Evolutionary conservation across 2,888 invertebrate genomes (phyloP), one percentile per base, ranked within the genome.

Genomic region (Melieria crassipennis): DNA sequence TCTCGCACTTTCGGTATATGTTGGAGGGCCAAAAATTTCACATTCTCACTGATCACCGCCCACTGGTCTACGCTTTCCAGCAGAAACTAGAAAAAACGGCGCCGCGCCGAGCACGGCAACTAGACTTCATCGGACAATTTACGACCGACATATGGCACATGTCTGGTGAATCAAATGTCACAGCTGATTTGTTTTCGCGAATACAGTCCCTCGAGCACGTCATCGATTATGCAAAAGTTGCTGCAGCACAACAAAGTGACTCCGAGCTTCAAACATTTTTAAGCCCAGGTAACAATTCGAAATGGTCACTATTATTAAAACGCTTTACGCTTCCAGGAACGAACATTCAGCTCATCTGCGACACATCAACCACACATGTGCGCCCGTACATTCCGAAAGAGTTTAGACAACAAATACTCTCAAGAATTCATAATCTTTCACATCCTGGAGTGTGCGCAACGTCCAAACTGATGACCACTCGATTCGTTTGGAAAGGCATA

Each of bases 401-500:
- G 3, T 61, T 61, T 46, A 45, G 62, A 10, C 7, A 5, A 10
- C 43, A 30, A 43, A 10, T 52, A 30, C 56, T 69, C 10, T 13
- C 69, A 10, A 46, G 50, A 3, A 48, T 64, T 4, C 58, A 70
- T 57, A 10, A n/a, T 56, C 58, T 69, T 16, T 57, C 69, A 10
- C 57, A 70, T 46, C 60, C 69, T 58, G 69, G 58, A n/a, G 64
- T 58, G 11, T 58, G 64, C 13, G 58, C 69, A 30, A 45, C 65
- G 13, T 13, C 52, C 0, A 70, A 70, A 48, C 16, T 70, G 4
- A n/a, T 67, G 4, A 67, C 64, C 1, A n/a, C 13, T 5, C 65
- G 69, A 30, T 69, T 72, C 47, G 63, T 65, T 50, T 69, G 69
- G 69, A 67, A 64, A n/a, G n/a, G n/a, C n/a, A n/a, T n/a, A n/a